Evolutionary conservation across 1,140 invertebrate species (phyloP), one percentile per base, ranked within the genome.

Genomic region (Vanessa tameamea): DNA sequence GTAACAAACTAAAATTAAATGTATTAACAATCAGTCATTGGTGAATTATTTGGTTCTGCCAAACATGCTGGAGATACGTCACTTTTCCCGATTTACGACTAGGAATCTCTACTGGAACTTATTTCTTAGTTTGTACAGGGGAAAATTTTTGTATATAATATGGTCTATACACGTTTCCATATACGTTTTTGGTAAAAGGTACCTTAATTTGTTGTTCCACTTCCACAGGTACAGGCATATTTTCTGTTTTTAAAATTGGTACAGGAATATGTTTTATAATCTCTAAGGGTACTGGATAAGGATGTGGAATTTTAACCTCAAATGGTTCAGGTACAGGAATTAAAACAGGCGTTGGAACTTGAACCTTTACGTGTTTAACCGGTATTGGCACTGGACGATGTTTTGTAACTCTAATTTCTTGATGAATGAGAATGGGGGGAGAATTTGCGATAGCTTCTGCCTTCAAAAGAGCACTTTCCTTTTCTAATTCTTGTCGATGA

Each of bases 281-380:
- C 72, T 86, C 80, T 11, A 82, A 26, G 15, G 82, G 82, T 15
- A 82, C 78, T 23, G 81, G 71, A 66, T 79, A 82, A 8, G 82
- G 79, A 12, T 84, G 78, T 6, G 83, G 82, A 12, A 83, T 76
- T 72, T 84, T 85, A 0, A 83, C 80, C 75, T 82, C 78, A 43
- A 77, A 79, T 3, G 81, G 80, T 26, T 82, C 66, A 12, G 76
- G 80, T 43, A 83, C 66, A 5, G 80, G 84, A 37, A 83, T 72
- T 15, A 82, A 66, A 23, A 79, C 73, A 16, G 83, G 79, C 16
- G 83, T 77, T 20, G 78, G 81, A 4, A 82, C 77, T 12, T 80
- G 78, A 15, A 82, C 75, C 55, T 83, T 80, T 1, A 85, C 80
- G 23, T 79, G 79, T 66, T 83, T 85, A 8, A 80, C 78, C 0